Evolutionary conservation across 2,797 vertebrate genomes (phyloP), one percentile per base, ranked within the genome.

Genomic region (Anguilla pacifica): DNA sequence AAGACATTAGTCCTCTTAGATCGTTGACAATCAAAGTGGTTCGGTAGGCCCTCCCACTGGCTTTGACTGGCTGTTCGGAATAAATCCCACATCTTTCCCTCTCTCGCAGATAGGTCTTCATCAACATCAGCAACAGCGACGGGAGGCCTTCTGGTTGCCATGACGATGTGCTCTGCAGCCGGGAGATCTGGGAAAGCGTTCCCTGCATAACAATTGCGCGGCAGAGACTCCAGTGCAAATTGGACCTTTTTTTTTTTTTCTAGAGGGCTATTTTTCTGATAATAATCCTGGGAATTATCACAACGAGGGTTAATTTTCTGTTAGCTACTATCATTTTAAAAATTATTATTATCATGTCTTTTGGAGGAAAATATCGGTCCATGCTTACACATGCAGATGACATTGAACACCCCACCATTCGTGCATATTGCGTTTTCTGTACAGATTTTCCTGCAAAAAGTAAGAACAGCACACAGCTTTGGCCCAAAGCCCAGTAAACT

Each of bases 171-270:
- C 92, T 92, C 93, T 92, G 93, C 91, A 93, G 92, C 93, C 85
- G 91, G 95, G 92, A 90, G 91, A 84, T 87, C 88, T 46, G 86
- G 86, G 87, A 90, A 91, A 91, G 94, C 92, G 90, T 91, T 89
- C 28, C 89, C 88, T 94, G 95, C 96, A 96, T 96, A 95, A 95
- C 93, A 96, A 96, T 94, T 88, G 92, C 88, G 87, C 79, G 84
- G 85, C 84, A 88, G 90, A 91, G 93, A 94, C 93, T 95, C 90
- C 88, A 91, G 90, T 91, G 91, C 89, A 91, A 86, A 90, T 90
- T 46, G 39, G 86, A 86, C 49, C 89, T 89, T 86, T 86, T 53
- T 79, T 85, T 86, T 87, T 67, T 86, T 88, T 84, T 91, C 79
- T 85, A 89, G 89, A 25, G 55, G 74, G 83, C 53, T 87, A 86